A percentile compares a stretch with the other conserved stretches of the same genome.
Conservation (phyloP, 2,797 vertebrate species). For the Balearica regulorum region DNA sequence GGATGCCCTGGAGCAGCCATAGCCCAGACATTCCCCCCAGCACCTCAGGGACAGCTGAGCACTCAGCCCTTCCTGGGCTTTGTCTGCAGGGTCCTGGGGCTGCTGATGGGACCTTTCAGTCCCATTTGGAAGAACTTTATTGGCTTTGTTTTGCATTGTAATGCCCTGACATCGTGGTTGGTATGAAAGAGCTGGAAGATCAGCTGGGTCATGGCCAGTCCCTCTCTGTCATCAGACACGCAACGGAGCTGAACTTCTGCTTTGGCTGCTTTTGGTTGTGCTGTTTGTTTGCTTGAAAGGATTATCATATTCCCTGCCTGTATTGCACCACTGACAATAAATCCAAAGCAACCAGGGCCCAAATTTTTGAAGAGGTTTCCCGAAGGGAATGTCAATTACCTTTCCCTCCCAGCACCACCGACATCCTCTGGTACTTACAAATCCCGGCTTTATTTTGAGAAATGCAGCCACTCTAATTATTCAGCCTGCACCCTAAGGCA, state of each 20-base stretch:
- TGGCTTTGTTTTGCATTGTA: neutral
- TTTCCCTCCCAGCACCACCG: neutral
- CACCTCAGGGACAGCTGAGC: fast-evolving
- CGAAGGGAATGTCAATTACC: constrained; percentile 49
- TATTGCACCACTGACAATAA: constrained; percentile 13
- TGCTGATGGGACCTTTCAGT: neutral
- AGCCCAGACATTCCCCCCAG: neutral
- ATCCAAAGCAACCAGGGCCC: constrained; percentile 6
- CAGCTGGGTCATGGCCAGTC: neutral
- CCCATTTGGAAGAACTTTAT: neutral
- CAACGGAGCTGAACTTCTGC: neutral
- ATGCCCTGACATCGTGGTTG: neutral
- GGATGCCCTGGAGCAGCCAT: neutral
- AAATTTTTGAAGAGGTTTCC: constrained; percentile 48
- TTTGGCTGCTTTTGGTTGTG: neutral
- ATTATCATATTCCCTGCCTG: neutral
- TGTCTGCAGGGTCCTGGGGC: neutral
- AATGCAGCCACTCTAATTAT: constrained; percentile 23
- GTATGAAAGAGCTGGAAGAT: neutral
- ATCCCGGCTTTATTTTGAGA: constrained; percentile 13
- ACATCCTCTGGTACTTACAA: constrained; percentile 15
- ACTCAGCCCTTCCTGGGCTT: neutral
- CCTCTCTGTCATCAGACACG: neutral
- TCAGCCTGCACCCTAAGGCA: neutral
- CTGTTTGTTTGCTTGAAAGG: neutral